phyloP scores from a whole-genome alignment of 2,888 invertebrate genomes.

The Agrilus biguttatus region DNA sequence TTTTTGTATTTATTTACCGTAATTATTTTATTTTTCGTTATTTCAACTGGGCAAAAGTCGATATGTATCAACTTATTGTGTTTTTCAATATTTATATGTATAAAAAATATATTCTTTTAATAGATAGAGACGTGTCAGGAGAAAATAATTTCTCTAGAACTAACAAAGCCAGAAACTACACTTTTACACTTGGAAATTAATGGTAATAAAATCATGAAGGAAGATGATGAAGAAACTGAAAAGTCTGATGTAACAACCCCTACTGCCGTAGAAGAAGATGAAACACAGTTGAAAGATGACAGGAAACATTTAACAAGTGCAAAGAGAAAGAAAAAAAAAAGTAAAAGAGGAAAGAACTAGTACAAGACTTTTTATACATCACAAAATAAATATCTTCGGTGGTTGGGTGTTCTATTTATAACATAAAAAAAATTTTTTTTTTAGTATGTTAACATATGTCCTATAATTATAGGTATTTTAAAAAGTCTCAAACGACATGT shows the following conservation, averaged over 20 bases:
- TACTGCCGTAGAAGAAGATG: constrained; percentile 36
- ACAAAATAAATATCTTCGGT: constrained; percentile 3
- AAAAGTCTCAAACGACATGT: too few relatives aligned
- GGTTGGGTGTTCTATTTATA: constrained; percentile 6
- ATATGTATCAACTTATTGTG: too few relatives aligned
- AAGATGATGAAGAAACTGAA: constrained; percentile 8
- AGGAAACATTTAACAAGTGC: constrained; percentile 31
- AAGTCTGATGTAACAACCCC: constrained; percentile 34
- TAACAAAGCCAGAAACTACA: constrained; percentile 38
- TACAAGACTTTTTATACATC: constrained; percentile 2
- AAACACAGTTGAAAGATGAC: constrained; percentile 32
- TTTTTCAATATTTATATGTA: not conserved
- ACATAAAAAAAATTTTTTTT: constrained; percentile 2
- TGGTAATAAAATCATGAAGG: constrained; percentile 9
- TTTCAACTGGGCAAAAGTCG: too few relatives aligned
- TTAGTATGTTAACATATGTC: not conserved
- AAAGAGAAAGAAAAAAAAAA: constrained; percentile 37
- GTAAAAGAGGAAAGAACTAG: constrained; percentile 38
- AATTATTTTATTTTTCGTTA: too few relatives aligned
- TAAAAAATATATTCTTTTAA: constrained; percentile 4
- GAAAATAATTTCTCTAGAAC: constrained; percentile 79
- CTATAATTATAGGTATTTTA: too few relatives aligned
- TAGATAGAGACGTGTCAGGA: constrained; percentile 85
- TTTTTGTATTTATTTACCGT: too few relatives aligned
- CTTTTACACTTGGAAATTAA: constrained; percentile 17